Conservation (phyloP, 2,113 vertebrate genomes). For the Megaceryle torquata region DNA sequence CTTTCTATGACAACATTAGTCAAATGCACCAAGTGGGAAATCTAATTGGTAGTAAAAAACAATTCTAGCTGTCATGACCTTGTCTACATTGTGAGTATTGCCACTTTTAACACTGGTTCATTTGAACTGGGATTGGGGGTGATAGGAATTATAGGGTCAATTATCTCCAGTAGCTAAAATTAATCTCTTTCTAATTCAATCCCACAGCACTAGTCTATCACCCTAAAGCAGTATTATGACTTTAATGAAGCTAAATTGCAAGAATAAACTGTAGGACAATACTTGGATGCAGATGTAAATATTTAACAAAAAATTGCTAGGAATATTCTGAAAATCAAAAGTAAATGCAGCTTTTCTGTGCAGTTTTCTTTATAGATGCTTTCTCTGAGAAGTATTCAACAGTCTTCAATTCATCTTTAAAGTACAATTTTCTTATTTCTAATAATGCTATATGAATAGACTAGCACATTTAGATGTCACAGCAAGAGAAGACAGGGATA, state of each 20-base stretch:
- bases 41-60: constrained; percentile 48
- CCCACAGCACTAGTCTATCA: constrained; percentile 27
- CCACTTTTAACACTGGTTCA: constrained; percentile 43
- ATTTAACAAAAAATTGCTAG: not conserved
- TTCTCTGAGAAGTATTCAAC: not conserved
- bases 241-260: constrained; percentile 46
- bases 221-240: constrained; percentile 40
- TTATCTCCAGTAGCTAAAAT: constrained; percentile 45
- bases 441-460: not conserved
- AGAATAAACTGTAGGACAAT: constrained; percentile 47
- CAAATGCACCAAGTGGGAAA: constrained; percentile 44
- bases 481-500: not conserved
- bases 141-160: constrained; percentile 59
- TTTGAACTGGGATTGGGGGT: constrained; percentile 55
- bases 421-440: not conserved
- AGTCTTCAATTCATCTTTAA: not conserved
- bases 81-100: constrained; percentile 39
- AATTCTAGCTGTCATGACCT: constrained; percentile 48
- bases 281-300: constrained; percentile 10
- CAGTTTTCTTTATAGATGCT: not conserved
- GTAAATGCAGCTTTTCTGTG: not conserved
- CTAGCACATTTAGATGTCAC: not conserved
- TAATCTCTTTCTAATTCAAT: constrained; percentile 60
- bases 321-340: constrained; percentile 7
- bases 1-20: constrained; percentile 28